phyloP scores from a whole-genome alignment of 2,888 invertebrate genomes.

The Cephus pulcher region DNA sequence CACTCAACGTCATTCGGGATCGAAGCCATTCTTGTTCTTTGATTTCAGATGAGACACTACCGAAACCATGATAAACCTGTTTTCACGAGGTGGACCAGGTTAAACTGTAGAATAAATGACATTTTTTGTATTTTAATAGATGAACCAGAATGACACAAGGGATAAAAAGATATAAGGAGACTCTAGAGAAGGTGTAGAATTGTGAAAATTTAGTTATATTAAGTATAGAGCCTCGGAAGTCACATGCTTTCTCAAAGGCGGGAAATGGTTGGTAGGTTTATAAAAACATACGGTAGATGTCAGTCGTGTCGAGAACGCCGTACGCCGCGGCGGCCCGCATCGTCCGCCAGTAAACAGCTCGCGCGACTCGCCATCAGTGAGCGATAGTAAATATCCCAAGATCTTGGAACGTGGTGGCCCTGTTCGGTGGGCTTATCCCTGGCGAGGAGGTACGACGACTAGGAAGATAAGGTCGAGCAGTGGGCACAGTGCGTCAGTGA shows the following conservation, averaged over 20 bases:
- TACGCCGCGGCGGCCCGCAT: conserved; percentile 37
- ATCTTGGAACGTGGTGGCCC: neutral
- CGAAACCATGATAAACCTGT: neutral
- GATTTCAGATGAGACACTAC: neutral
- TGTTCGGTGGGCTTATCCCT: neutral
- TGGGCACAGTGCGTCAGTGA: neutral
- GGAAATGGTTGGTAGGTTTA: conserved; percentile 21
- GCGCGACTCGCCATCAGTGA: conserved; percentile 11
- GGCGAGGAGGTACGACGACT: neutral
- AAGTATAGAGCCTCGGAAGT: conserved; percentile 9
- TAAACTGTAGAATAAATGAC: neutral
- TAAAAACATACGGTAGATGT: conserved; percentile 12
- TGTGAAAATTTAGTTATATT: neutral
- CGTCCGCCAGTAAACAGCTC: conserved; percentile 44
- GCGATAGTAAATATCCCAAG: neutral
- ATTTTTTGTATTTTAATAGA: neutral
- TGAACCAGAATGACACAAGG: neutral
- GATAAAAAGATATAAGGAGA: neutral
- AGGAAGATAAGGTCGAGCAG: neutral
- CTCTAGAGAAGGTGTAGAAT: neutral
- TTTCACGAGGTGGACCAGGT: neutral
- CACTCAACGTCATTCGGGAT: neutral
- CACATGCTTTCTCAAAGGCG: conserved; percentile 23
- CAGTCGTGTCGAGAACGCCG: conserved; percentile 4
- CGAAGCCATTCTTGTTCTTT: neutral